These are phyloP conservation scores for Alouatta palliata DNA, from an alignment of 2,113 vertebrate species.

Conservation along the genomic window DNA sequence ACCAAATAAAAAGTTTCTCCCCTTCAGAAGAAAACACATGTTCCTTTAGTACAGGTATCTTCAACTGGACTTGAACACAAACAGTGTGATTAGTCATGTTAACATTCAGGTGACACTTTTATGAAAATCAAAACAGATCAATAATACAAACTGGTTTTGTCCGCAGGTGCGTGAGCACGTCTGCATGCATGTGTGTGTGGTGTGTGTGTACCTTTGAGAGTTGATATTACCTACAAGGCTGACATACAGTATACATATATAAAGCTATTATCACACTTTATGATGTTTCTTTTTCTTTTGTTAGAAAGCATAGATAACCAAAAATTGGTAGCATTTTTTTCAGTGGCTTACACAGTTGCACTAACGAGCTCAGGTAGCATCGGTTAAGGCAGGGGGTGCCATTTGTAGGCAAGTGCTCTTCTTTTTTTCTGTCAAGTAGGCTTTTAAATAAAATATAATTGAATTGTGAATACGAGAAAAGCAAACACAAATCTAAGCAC, in stretches of 20 bases:
- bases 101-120: background rate
- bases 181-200: rapidly evolving
- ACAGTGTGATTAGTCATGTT: background rate
- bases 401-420: background rate
- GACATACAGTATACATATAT: background rate
- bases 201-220: background rate
- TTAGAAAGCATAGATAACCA: background rate
- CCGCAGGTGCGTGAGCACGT: background rate
- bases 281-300: background rate
- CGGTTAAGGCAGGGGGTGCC: background rate
- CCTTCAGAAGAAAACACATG: background rate
- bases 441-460: background rate
- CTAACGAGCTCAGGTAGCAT: background rate
- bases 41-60: background rate
- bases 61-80: background rate
- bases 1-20: background rate
- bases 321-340: background rate
- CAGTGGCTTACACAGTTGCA: background rate
- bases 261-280: background rate
- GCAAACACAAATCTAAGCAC: background rate
- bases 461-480: background rate
- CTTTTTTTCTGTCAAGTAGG: background rate
- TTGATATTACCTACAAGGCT: background rate
- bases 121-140: background rate
- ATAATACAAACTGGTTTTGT: background rate